These are phyloP conservation scores for Amphipoea lucens DNA, from an alignment of 2,888 invertebrate genomes.

Conservation along the genomic window DNA sequence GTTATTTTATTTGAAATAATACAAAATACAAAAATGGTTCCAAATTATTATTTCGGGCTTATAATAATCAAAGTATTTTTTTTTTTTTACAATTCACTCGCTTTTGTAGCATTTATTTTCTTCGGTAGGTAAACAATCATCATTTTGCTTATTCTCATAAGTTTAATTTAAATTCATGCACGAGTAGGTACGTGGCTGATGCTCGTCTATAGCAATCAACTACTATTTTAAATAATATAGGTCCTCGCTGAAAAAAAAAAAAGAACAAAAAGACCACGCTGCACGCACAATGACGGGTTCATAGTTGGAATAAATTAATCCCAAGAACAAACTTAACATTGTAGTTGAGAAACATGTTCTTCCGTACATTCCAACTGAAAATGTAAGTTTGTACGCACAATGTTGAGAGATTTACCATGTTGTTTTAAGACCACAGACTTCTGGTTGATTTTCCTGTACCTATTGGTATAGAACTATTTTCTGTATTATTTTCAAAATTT, in stretches of 20 bases:
- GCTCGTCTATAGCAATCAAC: slow-evolving; percentile 76
- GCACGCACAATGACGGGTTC: too few species aligned
- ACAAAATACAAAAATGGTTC: background rate
- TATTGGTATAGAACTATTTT: too few species aligned
- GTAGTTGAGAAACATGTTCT: too few species aligned
- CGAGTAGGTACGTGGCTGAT: background rate
- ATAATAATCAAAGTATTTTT: background rate
- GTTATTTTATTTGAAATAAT: background rate
- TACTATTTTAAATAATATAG: slow-evolving; percentile 81
- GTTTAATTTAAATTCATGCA: background rate
- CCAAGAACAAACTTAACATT: too few species aligned
- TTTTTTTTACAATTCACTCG: background rate
- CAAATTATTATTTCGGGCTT: background rate
- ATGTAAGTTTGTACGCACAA: too few species aligned
- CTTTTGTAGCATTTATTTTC: background rate
- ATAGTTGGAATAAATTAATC: too few species aligned
- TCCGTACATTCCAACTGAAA: too few species aligned
- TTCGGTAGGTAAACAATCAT: background rate
- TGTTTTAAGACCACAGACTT: too few species aligned
- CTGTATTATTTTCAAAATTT: too few species aligned
- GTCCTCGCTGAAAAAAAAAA: slow-evolving; percentile 77
- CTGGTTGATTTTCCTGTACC: too few species aligned
- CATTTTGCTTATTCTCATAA: background rate
- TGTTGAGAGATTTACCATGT: too few species aligned
- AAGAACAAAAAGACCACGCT: too few species aligned